phyloP scores from a whole-genome alignment of 2,797 vertebrate species.

The Syngnathus rostellatus region DNA sequence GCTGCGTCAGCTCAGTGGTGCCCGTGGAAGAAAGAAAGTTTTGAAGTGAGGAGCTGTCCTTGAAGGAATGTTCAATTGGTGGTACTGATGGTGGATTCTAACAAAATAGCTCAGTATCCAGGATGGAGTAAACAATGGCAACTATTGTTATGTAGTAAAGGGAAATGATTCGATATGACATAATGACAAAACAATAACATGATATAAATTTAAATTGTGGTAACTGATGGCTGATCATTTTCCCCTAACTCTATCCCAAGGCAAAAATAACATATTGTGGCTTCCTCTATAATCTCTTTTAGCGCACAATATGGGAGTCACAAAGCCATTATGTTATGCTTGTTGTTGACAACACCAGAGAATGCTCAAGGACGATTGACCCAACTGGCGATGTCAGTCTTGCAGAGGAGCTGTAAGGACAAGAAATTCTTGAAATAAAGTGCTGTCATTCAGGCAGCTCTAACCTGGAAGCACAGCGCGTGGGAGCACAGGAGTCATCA shows the following conservation, averaged over 20 bases:
- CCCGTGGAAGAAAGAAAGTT: conserved; percentile 11
- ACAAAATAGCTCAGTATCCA: conserved; percentile 9
- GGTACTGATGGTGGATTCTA: conserved; percentile 14
- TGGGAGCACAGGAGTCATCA: conserved; percentile 64
- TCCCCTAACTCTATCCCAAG: neutral
- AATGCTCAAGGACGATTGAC: conserved; percentile 49
- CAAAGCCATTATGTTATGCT: conserved; percentile 16
- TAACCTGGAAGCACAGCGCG: conserved; percentile 62
- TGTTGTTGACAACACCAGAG: conserved; percentile 27
- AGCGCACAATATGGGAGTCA: conserved; percentile 9
- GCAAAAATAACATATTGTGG: conserved; percentile 7
- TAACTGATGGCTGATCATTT: neutral
- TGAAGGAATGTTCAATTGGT: conserved; percentile 43
- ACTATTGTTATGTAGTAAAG: neutral
- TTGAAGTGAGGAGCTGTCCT: conserved; percentile 38
- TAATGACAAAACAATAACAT: conserved; percentile 4
- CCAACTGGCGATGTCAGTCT: conserved; percentile 34
- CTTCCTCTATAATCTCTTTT: conserved; percentile 13
- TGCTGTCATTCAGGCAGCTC: conserved; percentile 50
- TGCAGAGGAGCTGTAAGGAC: conserved; percentile 45
- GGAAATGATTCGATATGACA: conserved; percentile 4
- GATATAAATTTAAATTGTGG: neutral
- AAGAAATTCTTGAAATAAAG: conserved; percentile 52
- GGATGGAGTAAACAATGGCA: conserved; percentile 9
- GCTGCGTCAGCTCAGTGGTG: conserved; percentile 42